A percentile compares a stretch with the other conserved stretches of the same genome.
Evolutionary conservation across 2,888 invertebrate genomes (phyloP).

Genomic region (Tiliacea aurago): DNA sequence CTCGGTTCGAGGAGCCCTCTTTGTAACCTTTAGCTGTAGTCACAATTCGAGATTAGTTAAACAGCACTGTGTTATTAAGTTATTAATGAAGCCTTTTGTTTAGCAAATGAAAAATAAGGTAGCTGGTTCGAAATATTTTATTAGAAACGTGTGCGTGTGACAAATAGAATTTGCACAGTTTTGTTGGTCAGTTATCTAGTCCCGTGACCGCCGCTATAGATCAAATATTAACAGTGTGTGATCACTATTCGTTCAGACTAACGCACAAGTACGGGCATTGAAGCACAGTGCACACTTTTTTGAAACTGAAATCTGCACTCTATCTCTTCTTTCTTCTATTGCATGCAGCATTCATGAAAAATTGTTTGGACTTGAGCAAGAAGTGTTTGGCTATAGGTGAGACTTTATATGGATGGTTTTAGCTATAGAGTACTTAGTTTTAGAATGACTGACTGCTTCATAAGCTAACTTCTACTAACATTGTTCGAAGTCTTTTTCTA

Average conservation of each 20-base stretch:
- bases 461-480: constrained; percentile 20
- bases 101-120: constrained; percentile 8
- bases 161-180: constrained; percentile 51
- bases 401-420: constrained; percentile 69
- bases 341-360: constrained; percentile 96
- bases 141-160: constrained; percentile 36
- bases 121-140: constrained; percentile 13
- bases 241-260: constrained; percentile 63
- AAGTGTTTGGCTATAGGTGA: constrained; percentile 94
- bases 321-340: constrained; percentile 89
- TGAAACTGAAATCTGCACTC: constrained; percentile 83
- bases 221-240: constrained; percentile 53
- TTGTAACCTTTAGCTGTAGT: constrained; percentile 24
- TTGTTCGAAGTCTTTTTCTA: not conserved
- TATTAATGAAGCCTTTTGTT: constrained; percentile 24
- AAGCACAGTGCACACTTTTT: constrained; percentile 75
- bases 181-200: constrained; percentile 19
- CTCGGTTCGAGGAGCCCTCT: constrained; percentile 22
- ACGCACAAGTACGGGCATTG: constrained; percentile 67
- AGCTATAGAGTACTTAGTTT: constrained; percentile 52
- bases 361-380: constrained; percentile 95
- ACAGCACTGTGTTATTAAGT: constrained; percentile 43
- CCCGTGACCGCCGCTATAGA: constrained; percentile 31
- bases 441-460: constrained; percentile 48
- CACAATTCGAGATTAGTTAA: constrained; percentile 36